Evolutionary conservation across 2,888 invertebrate genomes (phyloP).

Genomic region (Pseudoips prasinana): DNA sequence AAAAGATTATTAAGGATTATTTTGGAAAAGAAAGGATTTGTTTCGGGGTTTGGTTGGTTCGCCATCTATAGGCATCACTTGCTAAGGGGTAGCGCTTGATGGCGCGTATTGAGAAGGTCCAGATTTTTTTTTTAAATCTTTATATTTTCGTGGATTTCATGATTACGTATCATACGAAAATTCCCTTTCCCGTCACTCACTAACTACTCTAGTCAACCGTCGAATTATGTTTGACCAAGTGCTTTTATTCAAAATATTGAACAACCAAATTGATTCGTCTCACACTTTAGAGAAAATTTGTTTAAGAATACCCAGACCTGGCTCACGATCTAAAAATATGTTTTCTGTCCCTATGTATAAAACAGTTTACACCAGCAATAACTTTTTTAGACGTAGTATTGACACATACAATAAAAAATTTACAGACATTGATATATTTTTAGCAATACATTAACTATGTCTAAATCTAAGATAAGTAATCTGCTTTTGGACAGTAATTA

Average conservation of each 20-base stretch:
- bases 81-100: no score
- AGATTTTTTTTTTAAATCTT: no score
- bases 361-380: background rate
- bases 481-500: no score
- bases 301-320: background rate
- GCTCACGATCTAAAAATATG: slow-evolving; percentile 1
- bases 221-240: background rate
- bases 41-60: no score
- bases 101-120: no score
- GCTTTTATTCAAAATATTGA: slow-evolving; percentile 1
- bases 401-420: slow-evolving; percentile 1
- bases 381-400: slow-evolving; percentile 2
- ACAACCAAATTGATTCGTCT: background rate
- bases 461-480: no score
- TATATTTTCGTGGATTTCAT: background rate
- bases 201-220: background rate
- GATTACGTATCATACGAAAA: background rate
- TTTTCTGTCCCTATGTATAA: slow-evolving; percentile 1
- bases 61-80: no score
- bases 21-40: no score
- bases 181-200: background rate
- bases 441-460: no score
- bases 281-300: background rate
- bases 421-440: background rate
- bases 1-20: no score